Base-by-base conservation (phyloP, 2,888 invertebrate species). In the Electrophaes corylata region DNA sequence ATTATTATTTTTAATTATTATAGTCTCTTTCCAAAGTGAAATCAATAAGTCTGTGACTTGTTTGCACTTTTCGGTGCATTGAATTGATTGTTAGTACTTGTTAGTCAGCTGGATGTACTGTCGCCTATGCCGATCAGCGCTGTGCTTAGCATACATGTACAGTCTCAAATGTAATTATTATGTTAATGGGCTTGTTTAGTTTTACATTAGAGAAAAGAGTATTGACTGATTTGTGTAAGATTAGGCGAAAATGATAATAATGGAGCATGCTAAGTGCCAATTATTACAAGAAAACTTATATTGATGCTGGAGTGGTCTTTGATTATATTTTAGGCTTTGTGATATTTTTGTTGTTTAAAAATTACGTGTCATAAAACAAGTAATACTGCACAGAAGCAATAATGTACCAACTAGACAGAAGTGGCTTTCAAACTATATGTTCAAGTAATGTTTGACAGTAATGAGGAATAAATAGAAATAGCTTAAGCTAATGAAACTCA, bases 21-120 rank as follows among this genome's bases (percentile, higher is more conserved):
- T 88, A 87, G 62, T 88, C 83, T 83, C 84, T 88, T 91, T 87
- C 88, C 88, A 91, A 89, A 89, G 90, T 88, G 87, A 89, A 88
- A 88, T 87, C 78, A 83, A 88, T 87, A 88, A 90, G 90, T 89
- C 89, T 90, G 90, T 80, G 81, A 86, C 82, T 83, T 85, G 82
- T 84, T 83, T 85, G 82, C 83, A 81, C 75, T 83, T 82, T 81
- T 82, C 77, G 73, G 83, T 75, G 81, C 79, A 74, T 83, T 76
- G 75, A 78, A 78, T 78, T 70, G 75, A 76, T 76, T 72, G 79
- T 75, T 75, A 75, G 72, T 76, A 77, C 76, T 72, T n/a, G n/a
- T 71, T 80, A 81, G 73, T 69, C 72, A 71, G 77, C 78, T 75
- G 80, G 73, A 77, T 79, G 82, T 78, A 76, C 75, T 75, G 76